Evolutionary conservation across 2,888 invertebrate species (phyloP).

Genomic region (Aproaerema taeniolella): DNA sequence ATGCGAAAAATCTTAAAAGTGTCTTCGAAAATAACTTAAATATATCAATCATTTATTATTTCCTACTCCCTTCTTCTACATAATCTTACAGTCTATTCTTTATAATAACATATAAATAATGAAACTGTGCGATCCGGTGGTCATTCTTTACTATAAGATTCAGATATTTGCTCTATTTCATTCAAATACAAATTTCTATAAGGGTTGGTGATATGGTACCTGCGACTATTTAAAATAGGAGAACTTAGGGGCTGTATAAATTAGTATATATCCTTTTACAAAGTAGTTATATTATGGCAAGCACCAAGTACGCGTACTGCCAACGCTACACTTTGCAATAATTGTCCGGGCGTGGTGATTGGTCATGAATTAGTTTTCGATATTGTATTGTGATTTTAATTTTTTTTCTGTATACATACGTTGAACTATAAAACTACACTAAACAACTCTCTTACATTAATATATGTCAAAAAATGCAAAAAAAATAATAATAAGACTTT

Average conservation of each 20-base stretch:
- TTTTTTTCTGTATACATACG: no score
- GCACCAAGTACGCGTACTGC: no score
- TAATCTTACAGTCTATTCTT: background rate
- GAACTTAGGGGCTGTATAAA: constrained; percentile 33
- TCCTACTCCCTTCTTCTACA: constrained; percentile 13
- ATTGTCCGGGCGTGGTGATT: no score
- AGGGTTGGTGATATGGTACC: constrained; percentile 43
- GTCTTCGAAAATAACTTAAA: no score
- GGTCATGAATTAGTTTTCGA: no score
- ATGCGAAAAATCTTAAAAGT: no score
- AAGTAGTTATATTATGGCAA: constrained; percentile 42
- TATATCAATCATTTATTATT: background rate
- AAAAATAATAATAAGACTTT: no score
- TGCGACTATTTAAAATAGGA: constrained; percentile 36
- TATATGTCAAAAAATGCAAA: no score
- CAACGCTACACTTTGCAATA: no score
- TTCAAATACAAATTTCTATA: constrained; percentile 36
- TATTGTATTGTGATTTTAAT: no score
- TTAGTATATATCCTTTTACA: constrained; percentile 33
- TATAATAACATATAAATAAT: constrained; percentile 11
- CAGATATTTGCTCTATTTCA: constrained; percentile 43
- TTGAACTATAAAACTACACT: no score
- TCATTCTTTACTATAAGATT: constrained; percentile 55
- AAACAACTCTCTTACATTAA: no score
- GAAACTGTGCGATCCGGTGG: constrained; percentile 54